A percentile compares a stretch with the other conserved stretches of the same genome.
phyloP scores from a whole-genome alignment of 2,113 vertebrate genomes.

The Lagopus leucura region DNA sequence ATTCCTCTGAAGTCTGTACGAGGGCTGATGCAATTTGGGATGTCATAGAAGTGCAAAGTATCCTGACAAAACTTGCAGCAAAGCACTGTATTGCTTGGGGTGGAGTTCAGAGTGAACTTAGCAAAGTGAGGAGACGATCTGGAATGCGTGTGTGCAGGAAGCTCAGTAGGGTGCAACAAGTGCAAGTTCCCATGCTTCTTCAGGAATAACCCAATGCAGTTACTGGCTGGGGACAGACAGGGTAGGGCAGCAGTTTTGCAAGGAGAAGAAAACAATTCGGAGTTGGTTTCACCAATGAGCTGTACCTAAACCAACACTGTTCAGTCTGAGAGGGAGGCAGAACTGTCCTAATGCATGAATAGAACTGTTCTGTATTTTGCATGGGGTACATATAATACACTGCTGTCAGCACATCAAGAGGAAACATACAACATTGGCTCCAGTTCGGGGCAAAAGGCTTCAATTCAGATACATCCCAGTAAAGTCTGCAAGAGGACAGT shows the following conservation, averaged over 20 bases:
- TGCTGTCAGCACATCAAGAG: not conserved
- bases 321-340: not conserved
- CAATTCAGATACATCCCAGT: not conserved
- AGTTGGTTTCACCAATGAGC: not conserved
- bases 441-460: not conserved
- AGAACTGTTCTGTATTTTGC: not conserved
- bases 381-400: not conserved
- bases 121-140: not conserved
- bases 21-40: not conserved
- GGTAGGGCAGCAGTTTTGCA: not conserved
- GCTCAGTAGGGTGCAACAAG: not conserved
- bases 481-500: not conserved
- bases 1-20: not conserved
- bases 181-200: not conserved
- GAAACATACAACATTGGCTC: not conserved
- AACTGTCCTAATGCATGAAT: not conserved
- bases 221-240: not conserved
- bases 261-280: accelerated
- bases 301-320: not conserved
- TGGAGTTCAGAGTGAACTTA: not conserved
- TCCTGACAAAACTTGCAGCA: not conserved
- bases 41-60: not conserved
- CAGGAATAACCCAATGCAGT: not conserved
- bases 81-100: not conserved
- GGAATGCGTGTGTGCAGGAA: not conserved